Evolutionary conservation across 2,797 vertebrate species (phyloP), one percentile per base, ranked within the genome.

Genomic region (Mormyrops boulengeri): DNA sequence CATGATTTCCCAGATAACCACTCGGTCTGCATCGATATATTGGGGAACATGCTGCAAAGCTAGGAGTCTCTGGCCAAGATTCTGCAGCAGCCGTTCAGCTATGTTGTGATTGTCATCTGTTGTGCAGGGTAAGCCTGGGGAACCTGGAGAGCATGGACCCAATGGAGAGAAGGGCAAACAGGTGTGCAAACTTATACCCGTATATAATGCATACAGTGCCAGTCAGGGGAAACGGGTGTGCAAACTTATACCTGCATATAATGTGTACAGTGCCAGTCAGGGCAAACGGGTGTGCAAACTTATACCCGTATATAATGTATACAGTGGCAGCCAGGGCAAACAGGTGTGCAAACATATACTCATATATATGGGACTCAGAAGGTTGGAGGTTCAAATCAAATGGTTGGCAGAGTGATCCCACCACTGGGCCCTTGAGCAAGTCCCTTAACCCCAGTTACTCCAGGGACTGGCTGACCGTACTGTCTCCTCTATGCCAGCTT

Each of bases 101-200:
- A 19, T 91, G 60, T 62, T 80, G 44, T 89, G 3, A 60, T 30
- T 90, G n/a, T 88, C 38, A 49, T 44, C 52, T 22, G 90, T 94
- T 89, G 87, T 92, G 92, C 94, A 99, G 98, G 98, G 98, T 90
- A 95, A 96, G 52, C 93, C 96, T 89, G 97, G 98, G 87, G 91
- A 94, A 84, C 17, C 91, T 44, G 97, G 97, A 92, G 95, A 97
- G 89, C 92, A 90, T 91, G 97, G 98, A 90, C 94, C 92, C 52
- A 97, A 96, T 93, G 98, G 98, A 95, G 97, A 98, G 92, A 96
- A 62, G 86, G 97, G 97, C 90, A 88, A 94, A 88, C 90, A 91
- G 91, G 98, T 99, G 94, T 96, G 97, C 94, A 8, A 85, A 41
- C 26, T 80, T n/a, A 5, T 38, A 55, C n/a, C 47, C 26, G 0